Base-by-base conservation (phyloP, 2,797 vertebrate genomes). In the Halcyon smyrnensis region DNA sequence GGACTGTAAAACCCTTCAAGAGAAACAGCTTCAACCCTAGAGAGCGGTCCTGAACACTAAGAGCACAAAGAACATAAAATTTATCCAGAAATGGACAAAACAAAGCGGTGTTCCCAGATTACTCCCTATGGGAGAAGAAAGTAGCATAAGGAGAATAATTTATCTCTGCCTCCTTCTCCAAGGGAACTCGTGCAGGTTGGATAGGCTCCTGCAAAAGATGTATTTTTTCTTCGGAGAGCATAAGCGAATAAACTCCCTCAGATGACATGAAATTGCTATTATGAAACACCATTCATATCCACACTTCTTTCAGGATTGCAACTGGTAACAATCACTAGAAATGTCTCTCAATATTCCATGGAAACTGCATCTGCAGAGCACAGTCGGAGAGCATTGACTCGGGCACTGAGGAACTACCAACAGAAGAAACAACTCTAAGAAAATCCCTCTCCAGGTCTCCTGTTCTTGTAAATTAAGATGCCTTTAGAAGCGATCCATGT, bases 321-420 rank as follows among this genome's bases (percentile, higher is more conserved):
- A 12, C 48, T 43, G 34, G 41, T 50, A 87, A 41, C 9, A 74
- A 53, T 82, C 80, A 73, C 59, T 37, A 46, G 56, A 68, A 94
- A 43, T 24, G 4, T 34, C 45, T 77, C 48, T 36, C 71, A 64
- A 1, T 60, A 57, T 21, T 86, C 53, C 41, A 57, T 28, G 1
- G 67, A 77, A 94, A 48, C 14, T 37, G 30, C 59, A 69, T 54
- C 60, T 81, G 68, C 67, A 93, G 56, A 86, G 51, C 48, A 60
- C 16, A 30, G 21, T 3, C 45, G 30, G 11, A 30, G 17, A n/a
- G 19, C 0, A 8, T 0, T 15, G 39, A 62, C 36, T 62, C 51
- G 21, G 45, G 43, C n/a, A 30, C 59, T 23, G 39, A 84, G n/a
- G 74, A 93, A 89, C 39, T 50, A 41, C 51, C 25, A n/a, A 50